phyloP scores from a whole-genome alignment of 2,888 invertebrate species.

The Cantharis rufa region DNA sequence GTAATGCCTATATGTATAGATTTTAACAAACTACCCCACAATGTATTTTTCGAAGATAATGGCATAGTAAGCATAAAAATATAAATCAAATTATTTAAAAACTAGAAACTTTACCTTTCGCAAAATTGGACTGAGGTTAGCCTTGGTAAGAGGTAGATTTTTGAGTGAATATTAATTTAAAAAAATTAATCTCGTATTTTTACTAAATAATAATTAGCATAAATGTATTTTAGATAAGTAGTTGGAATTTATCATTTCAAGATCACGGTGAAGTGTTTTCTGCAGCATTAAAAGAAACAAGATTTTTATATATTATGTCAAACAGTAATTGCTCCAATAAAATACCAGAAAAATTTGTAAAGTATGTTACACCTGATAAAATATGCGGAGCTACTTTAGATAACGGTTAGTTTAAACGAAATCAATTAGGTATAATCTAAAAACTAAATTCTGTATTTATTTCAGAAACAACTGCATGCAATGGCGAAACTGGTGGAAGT shows the following conservation, averaged over 20 bases:
- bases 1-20: neutral
- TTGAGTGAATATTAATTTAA: too few species aligned
- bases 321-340: neutral
- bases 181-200: too few species aligned
- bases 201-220: too few species aligned
- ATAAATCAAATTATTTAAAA: too few species aligned
- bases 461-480: neutral
- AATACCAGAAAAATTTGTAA: neutral
- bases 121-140: too few species aligned
- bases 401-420: too few species aligned
- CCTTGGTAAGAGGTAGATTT: too few species aligned
- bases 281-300: neutral
- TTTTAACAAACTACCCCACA: neutral
- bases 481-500: neutral
- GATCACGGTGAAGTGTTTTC: neutral
- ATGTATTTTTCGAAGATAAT: neutral
- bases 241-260: neutral
- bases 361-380: neutral
- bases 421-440: too few species aligned
- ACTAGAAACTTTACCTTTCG: too few species aligned
- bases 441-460: neutral
- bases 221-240: neutral
- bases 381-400: neutral
- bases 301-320: neutral
- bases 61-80: neutral